Base-by-base conservation (phyloP, 2,113 vertebrate genomes). In the Kryptolebias marmoratus region DNA sequence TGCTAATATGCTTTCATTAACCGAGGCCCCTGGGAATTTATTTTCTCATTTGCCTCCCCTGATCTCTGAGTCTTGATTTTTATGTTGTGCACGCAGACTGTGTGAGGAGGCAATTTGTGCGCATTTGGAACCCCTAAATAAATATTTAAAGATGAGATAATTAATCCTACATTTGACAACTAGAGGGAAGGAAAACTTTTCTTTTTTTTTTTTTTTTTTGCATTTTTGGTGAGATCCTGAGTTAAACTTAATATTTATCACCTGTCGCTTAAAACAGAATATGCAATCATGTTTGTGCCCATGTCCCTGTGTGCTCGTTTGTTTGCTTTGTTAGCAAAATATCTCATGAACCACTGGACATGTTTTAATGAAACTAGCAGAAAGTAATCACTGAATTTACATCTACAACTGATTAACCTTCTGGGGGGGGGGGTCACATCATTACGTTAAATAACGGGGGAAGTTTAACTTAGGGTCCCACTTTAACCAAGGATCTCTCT, bases 1-100 rank as follows among this genome's bases (percentile, higher is more conserved):
- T 48, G 77, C 67, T 82, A 74, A 85, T 88, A 66, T 49, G 59
- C 57, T 73, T 84, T 57, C 70, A 85, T 85, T 84, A 85, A 79
- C 68, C 2, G 27, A 49, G 44, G 61, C 82, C 84, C 68, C 11
- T 16, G 63, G 79, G 79, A 83, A 75, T 80, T 80, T 71, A n/a
- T 72, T 81, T 77, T 64, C 64, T 73, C 79, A 86, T 85, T 86
- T 68, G 5, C 61, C 58, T 64, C 54, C 45, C 53, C 54, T 60
- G 67, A 73, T 83, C 61, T 8, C 42, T 31, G 65, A 69, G 69
- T 31, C 16, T 52, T 36, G 56, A 68, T 78, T 73, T 73, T 68
- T 15, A 52, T 49, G 36, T 67, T 47, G 47, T 32, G 9, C 36
- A 28, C 11, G 30, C 45, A 63, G 11, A 8, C 57, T 63, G 30